Conservation (phyloP, 2,888 invertebrate genomes). For the Zhuqinia jingwanae region DNA sequence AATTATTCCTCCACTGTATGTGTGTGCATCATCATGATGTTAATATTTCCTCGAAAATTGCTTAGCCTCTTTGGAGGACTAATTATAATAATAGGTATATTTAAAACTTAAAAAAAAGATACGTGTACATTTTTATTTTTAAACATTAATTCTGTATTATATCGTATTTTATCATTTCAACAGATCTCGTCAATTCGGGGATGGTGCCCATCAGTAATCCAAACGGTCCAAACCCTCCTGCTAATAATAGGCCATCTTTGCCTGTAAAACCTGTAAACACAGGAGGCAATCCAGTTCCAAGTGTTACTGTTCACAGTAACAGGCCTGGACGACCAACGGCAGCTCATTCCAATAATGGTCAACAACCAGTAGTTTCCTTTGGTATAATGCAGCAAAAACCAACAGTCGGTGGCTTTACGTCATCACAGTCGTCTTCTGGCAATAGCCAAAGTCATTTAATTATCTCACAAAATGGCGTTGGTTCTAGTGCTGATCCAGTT, state of each 20-base stretch:
- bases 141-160: too few species aligned
- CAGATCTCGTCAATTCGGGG: neutral
- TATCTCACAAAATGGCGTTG: neutral
- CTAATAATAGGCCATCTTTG: neutral
- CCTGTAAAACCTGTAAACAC: neutral
- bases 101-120: neutral
- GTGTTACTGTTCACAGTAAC: too few species aligned
- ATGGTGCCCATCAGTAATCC: slow-evolving; percentile 20
- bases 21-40: neutral
- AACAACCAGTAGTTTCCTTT: neutral
- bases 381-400: slow-evolving; percentile 1
- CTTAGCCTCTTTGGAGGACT: slow-evolving; percentile 34
- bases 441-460: slow-evolving; percentile 43
- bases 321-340: neutral
- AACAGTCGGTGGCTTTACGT: too few species aligned
- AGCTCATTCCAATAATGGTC: neutral
- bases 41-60: neutral
- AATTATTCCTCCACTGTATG: neutral
- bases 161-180: neutral
- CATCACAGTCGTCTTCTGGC: slow-evolving; percentile 31
- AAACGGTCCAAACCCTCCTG: neutral
- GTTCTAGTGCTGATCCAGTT: neutral
- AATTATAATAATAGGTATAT: slow-evolving; percentile 31
- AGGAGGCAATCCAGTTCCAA: neutral
- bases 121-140: too few species aligned